Conservation (phyloP, 2,888 invertebrate genomes). For the Nipponacmea schrenckii region DNA sequence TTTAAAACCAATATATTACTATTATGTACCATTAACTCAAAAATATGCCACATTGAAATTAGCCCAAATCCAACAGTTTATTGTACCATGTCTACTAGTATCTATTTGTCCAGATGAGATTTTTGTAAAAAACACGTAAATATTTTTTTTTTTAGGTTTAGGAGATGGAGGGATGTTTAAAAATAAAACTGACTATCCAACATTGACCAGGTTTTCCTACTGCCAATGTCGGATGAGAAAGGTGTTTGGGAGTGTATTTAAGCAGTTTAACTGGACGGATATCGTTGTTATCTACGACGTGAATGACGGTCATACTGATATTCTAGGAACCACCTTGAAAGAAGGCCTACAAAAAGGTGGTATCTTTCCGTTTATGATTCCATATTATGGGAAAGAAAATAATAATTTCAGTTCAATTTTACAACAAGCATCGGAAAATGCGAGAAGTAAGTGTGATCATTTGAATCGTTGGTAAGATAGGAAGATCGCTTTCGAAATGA, state of each 20-base stretch:
- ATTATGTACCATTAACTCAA: too few species aligned
- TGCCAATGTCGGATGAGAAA: slow-evolving; percentile 54
- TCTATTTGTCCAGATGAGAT: too few species aligned
- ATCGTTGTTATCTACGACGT: slow-evolving; percentile 49
- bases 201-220: slow-evolving; percentile 53
- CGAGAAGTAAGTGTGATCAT: slow-evolving; percentile 40
- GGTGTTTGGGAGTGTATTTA: slow-evolving; percentile 48
- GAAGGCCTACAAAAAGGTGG: slow-evolving; percentile 34
- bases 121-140: neutral
- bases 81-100: too few species aligned
- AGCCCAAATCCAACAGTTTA: too few species aligned
- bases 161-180: slow-evolving; percentile 48
- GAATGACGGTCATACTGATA: slow-evolving; percentile 37
- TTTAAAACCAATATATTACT: too few species aligned
- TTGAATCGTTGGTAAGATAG: too few species aligned
- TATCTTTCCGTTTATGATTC: slow-evolving; percentile 36
- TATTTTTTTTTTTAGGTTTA: slow-evolving; percentile 28
- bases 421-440: slow-evolving; percentile 28
- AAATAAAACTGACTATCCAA: slow-evolving; percentile 50
- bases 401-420: slow-evolving; percentile 28
- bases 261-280: slow-evolving; percentile 44
- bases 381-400: slow-evolving; percentile 37
- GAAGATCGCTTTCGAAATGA: too few species aligned
- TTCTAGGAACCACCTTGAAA: slow-evolving; percentile 42
- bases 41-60: too few species aligned